phyloP scores from a whole-genome alignment of 2,888 invertebrate species.

The Dryadula phaetusa region DNA sequence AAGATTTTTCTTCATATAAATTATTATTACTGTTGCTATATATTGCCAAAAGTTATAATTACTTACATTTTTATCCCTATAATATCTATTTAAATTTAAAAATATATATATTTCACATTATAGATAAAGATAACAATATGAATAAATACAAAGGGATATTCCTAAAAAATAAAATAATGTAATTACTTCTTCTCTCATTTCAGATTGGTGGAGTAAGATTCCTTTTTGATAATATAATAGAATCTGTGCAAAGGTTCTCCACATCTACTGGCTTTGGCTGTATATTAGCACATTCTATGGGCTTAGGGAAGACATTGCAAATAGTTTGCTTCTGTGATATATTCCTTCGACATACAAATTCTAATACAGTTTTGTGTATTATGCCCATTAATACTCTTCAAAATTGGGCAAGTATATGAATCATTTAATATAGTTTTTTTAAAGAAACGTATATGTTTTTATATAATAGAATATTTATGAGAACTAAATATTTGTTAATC shows the following conservation, averaged over 20 bases:
- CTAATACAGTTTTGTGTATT: slow-evolving; percentile 96
- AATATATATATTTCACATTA: too few relatives aligned
- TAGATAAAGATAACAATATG: too few relatives aligned
- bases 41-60: too few relatives aligned
- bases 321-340: slow-evolving; percentile 98
- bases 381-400: slow-evolving; percentile 99
- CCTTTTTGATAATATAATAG: slow-evolving; percentile 98
- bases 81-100: too few relatives aligned
- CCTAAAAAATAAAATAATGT: background rate
- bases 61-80: too few relatives aligned
- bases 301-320: slow-evolving; percentile 98
- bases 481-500: slow-evolving; percentile 18
- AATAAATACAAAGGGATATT: too few relatives aligned
- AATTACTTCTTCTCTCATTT: slow-evolving; percentile 52
- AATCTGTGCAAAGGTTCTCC: slow-evolving; percentile 94
- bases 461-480: background rate
- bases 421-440: too few relatives aligned
- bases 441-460: too few relatives aligned
- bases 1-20: too few relatives aligned
- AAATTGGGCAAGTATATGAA: slow-evolving; percentile 91
- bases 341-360: slow-evolving; percentile 94
- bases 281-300: slow-evolving; percentile 99
- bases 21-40: too few relatives aligned
- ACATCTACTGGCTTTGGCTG: slow-evolving; percentile 97
- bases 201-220: slow-evolving; percentile 97